Percentiles rank a stretch among this genome's conserved stretches.
Evolutionary conservation across 2,888 invertebrate genomes (phyloP).

Genomic region (Chymomyza caudatula): DNA sequence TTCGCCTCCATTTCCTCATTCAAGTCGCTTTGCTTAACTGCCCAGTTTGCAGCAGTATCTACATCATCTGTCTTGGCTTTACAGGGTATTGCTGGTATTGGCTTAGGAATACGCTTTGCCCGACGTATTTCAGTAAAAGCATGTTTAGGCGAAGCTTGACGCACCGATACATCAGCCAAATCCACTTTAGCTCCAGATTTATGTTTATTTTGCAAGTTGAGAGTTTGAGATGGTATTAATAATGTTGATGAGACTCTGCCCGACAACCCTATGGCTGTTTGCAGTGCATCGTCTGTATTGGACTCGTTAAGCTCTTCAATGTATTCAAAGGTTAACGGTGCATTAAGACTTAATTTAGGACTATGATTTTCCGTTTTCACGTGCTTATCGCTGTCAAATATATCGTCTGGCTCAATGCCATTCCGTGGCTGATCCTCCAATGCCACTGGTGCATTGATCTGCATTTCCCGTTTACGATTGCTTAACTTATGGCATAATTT

Average conservation of each 20-base stretch:
- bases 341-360: too few relatives aligned
- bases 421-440: not conserved
- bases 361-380: not conserved
- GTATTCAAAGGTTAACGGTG: not conserved
- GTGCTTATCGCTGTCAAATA: not conserved
- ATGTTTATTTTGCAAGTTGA: not conserved
- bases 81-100: not conserved
- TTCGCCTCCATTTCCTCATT: not conserved
- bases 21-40: not conserved
- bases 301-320: not conserved
- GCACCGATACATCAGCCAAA: not conserved
- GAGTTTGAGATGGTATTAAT: not conserved
- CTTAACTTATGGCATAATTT: conserved; percentile 14
- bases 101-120: not conserved
- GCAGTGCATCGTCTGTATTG: too few relatives aligned
- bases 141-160: not conserved
- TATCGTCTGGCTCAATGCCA: not conserved
- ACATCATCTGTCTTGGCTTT: not conserved
- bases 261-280: not conserved
- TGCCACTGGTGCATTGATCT: not conserved
- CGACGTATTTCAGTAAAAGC: not conserved
- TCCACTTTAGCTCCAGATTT: not conserved
- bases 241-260: not conserved
- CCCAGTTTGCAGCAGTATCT: not conserved
- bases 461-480: not conserved